A percentile compares a stretch with the other conserved stretches of the same genome.
Evolutionary conservation across 2,888 invertebrate species (phyloP).

Genomic region (Lissonota sp.): DNA sequence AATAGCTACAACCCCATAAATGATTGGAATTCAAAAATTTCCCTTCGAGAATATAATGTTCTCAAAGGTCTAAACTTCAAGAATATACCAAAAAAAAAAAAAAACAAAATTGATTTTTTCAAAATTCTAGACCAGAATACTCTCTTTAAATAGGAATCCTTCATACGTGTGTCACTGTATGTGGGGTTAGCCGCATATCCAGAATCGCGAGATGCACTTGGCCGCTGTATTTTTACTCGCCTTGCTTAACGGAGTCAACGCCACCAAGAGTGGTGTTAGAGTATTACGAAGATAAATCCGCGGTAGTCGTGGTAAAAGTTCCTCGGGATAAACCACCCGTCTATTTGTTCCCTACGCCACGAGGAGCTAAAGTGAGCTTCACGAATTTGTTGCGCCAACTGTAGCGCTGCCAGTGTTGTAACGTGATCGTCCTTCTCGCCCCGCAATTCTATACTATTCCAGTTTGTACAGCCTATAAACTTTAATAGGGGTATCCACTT

Average conservation of each 20-base stretch:
- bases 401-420: slow-evolving; percentile 12
- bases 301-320: slow-evolving; percentile 55
- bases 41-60: too few species aligned
- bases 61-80: too few species aligned
- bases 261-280: slow-evolving; percentile 45
- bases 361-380: not conserved
- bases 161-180: not conserved
- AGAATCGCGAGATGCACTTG: slow-evolving; percentile 43
- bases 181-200: slow-evolving; percentile 17
- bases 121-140: too few species aligned
- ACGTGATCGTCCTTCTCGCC: slow-evolving; percentile 14
- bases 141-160: too few species aligned
- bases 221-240: slow-evolving; percentile 58
- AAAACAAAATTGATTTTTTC: too few species aligned
- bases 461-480: slow-evolving; percentile 52
- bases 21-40: too few species aligned
- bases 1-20: too few species aligned
- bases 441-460: slow-evolving; percentile 29
- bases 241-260: slow-evolving; percentile 44
- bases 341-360: slow-evolving; percentile 60
- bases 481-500: slow-evolving; percentile 49
- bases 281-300: slow-evolving; percentile 66
- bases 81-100: too few species aligned
- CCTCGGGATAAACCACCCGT: slow-evolving; percentile 59
- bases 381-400: slow-evolving; percentile 57